These are phyloP conservation scores for Pelobates fuscus DNA, from an alignment of 2,113 vertebrate genomes.

Conservation along the genomic window DNA sequence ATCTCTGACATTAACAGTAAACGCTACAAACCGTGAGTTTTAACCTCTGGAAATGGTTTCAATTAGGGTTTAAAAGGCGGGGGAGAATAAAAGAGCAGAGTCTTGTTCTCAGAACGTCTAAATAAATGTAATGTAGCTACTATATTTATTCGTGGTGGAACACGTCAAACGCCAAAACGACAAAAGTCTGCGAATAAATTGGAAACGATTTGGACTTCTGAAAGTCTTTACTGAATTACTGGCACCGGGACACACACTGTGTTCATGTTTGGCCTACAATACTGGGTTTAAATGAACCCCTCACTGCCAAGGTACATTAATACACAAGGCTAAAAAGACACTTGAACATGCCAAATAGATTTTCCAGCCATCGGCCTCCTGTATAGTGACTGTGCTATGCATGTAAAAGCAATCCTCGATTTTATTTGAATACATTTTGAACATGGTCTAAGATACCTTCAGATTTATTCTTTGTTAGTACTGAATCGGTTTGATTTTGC, in stretches of 20 bases:
- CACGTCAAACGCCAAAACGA: conserved; percentile 11
- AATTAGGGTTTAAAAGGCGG: neutral
- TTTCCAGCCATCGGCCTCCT: conserved; percentile 24
- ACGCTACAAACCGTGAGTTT: no score
- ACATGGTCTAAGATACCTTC: no score
- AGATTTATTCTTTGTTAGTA: no score
- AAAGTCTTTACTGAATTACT: conserved; percentile 22
- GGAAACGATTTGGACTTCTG: conserved; percentile 17
- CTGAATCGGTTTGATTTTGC: no score
- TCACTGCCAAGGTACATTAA: conserved; percentile 33
- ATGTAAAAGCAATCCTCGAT: neutral
- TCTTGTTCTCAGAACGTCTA: conserved; percentile 1
- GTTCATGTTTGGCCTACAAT: conserved; percentile 23
- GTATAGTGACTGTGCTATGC: neutral
- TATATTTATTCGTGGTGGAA: conserved; percentile 20
- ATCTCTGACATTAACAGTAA: no score
- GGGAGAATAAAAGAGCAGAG: neutral
- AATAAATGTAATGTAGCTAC: conserved; percentile 28
- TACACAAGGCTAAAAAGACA: conserved; percentile 9
- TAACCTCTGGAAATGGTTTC: neutral
- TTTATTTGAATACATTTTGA: no score
- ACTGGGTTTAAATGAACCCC: conserved; percentile 9
- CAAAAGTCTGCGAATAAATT: conserved; percentile 31
- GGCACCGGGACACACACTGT: conserved; percentile 9
- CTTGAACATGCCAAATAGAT: conserved; percentile 30